Evolutionary conservation across 2,888 invertebrate genomes (phyloP), one percentile per base, ranked within the genome.

Genomic region (Nemotelus nigrinus): DNA sequence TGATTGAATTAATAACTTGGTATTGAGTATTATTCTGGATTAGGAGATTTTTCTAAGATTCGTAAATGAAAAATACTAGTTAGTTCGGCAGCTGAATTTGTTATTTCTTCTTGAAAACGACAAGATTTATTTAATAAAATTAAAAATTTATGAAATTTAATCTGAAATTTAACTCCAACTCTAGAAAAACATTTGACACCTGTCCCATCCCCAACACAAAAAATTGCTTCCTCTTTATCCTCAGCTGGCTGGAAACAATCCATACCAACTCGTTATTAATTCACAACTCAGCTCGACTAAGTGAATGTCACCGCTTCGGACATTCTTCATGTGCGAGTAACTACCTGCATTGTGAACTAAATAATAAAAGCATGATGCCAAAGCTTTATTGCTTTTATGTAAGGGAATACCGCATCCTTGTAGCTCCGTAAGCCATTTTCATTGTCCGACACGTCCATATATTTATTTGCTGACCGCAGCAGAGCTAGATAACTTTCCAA

Each of bases 251-350:
- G 41, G 5, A 55, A 72, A 72, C 60, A 72, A 72, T 72, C 72
- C 48, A 72, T 72, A 55, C 4, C 58, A 60, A 72, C 72, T 72
- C 60, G 58, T 72, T 72, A 60, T 60, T 72, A 72, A 72, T 72
- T 72, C 72, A 72, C 60, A 47, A 50, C 58, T 41, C 72, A 72
- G 41, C 60, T 72, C 60, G 45, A 47, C 60, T 4, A 41, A 72
- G 58, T 72, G 72, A 60, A 72, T 72, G 45, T 25, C 45, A 45
- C 45, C 3, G 65, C 3, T 44, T 65, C 7, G 44, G 2, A 5
- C 10, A 8, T 3, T 43, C 60, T 41, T 43, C 41, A 60, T 60
- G 25, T n/a, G 25, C 7, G 25, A 43, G 57, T 4, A 4, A 25
- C 25, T 25, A 25, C 25, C 25, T 41, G 41, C 41, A 41, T n/a